Percentiles rank a stretch among this genome's conserved stretches.
phyloP scores from a whole-genome alignment of 2,113 vertebrate genomes.

The Amphilophus citrinellus region DNA sequence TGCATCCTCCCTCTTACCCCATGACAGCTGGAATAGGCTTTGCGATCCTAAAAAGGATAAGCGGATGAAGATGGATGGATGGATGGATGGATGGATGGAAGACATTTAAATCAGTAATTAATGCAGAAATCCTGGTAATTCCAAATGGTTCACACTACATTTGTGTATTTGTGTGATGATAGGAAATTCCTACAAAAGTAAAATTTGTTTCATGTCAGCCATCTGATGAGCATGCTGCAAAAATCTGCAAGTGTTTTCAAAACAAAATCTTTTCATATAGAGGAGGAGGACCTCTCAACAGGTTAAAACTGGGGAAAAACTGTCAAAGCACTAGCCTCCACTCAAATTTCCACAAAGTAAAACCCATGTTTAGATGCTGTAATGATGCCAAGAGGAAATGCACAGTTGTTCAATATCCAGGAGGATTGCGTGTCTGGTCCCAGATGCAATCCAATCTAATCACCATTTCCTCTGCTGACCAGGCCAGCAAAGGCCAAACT shows the following conservation, averaged over 20 bases:
- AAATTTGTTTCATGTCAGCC: conserved; percentile 34
- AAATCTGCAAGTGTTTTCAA: neutral
- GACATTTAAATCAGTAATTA: neutral
- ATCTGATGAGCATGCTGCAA: conserved; percentile 18
- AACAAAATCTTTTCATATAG: conserved; percentile 20
- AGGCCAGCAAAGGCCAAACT: conserved; percentile 29
- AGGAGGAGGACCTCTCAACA: neutral
- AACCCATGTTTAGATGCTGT: conserved; percentile 9
- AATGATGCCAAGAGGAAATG: conserved; percentile 9
- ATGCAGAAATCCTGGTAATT: neutral
- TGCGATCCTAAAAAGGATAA: neutral
- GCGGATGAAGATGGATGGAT: neutral
- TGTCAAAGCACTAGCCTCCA: neutral
- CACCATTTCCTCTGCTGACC: conserved; percentile 33
- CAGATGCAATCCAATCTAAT: conserved; percentile 5
- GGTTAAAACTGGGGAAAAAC: neutral
- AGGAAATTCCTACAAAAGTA: conserved; percentile 35
- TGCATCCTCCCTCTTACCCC: neutral
- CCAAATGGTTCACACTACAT: fast-evolving
- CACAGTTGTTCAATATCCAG: conserved; percentile 6
- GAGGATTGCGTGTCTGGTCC: conserved; percentile 19
- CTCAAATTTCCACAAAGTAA: neutral
- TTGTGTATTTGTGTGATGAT: neutral
- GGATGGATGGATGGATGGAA: no score
- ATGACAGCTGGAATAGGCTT: neutral